Base-by-base conservation (phyloP, 2,888 invertebrate species). In the Sarcophaga carnaria region DNA sequence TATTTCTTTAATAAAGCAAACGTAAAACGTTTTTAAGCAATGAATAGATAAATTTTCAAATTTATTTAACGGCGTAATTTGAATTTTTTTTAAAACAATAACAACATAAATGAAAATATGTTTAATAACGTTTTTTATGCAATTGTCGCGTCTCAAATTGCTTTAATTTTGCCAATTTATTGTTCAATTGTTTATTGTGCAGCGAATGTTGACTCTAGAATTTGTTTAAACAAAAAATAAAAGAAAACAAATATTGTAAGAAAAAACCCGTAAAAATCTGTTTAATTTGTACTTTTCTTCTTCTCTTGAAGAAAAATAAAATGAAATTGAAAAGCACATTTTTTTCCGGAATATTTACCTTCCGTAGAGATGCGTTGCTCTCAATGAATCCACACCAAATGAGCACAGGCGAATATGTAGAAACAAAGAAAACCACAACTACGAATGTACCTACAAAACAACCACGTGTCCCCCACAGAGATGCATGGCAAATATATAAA, bases 301-400 rank as follows among this genome's bases (percentile, higher is more conserved):
- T 14, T 4, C 14, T 14, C 14, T 14, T 74, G 17, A 74, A 14
- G 10, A 54, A 54, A 54, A 81, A 78, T 62, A 4, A 8, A 6
- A 14, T 27, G 66, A 64, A 54, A 8, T 63, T 64, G 0, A 83
- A 83, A 86, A 86, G 80, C 86, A 86, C 86, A 86, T 86, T 86
- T 83, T 86, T 78, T 60, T 47, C 47, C n/a, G 20, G 63, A 74
- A 80, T 77, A 80, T 80, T 80, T 83, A 86, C 83, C 83, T 86
- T 86, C 83, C 80, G 80, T 77, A 62, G 67, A 86, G 69, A 77
- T 59, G 69, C 69, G 77, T 69, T 64, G 63, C 72, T 83, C 87
- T 80, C 81, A 79, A 84, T 74, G 78, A 87, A 75, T 84, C 75
- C 60, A 76, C 83, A 81, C 79, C 83, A 87, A 87, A 84, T 87